Conservation (phyloP, 30 jellyfish, hydroid and myxozoan genomes). For the Aurelia aurita region DNA sequence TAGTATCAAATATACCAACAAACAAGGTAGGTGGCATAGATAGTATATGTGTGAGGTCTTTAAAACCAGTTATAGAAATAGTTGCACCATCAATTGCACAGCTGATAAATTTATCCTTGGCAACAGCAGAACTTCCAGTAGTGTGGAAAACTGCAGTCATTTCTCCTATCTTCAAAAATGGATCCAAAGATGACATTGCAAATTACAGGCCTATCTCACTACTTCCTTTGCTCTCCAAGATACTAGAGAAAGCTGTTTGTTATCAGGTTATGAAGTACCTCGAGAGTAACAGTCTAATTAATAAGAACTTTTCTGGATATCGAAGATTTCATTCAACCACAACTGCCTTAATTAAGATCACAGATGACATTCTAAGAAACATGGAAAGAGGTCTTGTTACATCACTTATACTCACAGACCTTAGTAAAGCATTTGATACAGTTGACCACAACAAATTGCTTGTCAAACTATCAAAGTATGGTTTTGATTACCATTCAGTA, state of each 20-base stretch:
- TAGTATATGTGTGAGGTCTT: slow-evolving; percentile 5
- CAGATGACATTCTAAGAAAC: slow-evolving; percentile 50
- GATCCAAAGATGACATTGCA: slow-evolving; percentile 20
- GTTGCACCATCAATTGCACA: slow-evolving; percentile 5
- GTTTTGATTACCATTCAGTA: slow-evolving; percentile 36
- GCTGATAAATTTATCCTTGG: not conserved
- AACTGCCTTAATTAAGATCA: slow-evolving; percentile 41
- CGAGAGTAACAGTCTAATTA: slow-evolving; percentile 1
- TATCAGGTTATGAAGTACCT: slow-evolving; percentile 15
- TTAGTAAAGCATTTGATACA: slow-evolving; percentile 35
- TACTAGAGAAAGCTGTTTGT: slow-evolving; percentile 18
- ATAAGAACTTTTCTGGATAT: slow-evolving; percentile 45
- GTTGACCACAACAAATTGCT: slow-evolving; percentile 45
- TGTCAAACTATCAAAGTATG: slow-evolving; percentile 29
- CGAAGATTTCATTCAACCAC: slow-evolving; percentile 32
- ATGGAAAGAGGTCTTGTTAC: slow-evolving; percentile 46
- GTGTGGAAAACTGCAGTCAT: slow-evolving; percentile 14
- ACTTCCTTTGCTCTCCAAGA: slow-evolving; percentile 14
- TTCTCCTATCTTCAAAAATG: slow-evolving; percentile 4
- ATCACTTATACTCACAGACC: slow-evolving; percentile 31
- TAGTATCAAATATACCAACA: not conserved
- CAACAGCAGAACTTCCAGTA: not conserved
- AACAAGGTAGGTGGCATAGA: not conserved
- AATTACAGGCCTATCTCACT: no score
- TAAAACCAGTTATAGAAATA: slow-evolving; percentile 1